Evolutionary conservation across 2,113 vertebrate genomes (phyloP).

Genomic region (Microtus oregoni): DNA sequence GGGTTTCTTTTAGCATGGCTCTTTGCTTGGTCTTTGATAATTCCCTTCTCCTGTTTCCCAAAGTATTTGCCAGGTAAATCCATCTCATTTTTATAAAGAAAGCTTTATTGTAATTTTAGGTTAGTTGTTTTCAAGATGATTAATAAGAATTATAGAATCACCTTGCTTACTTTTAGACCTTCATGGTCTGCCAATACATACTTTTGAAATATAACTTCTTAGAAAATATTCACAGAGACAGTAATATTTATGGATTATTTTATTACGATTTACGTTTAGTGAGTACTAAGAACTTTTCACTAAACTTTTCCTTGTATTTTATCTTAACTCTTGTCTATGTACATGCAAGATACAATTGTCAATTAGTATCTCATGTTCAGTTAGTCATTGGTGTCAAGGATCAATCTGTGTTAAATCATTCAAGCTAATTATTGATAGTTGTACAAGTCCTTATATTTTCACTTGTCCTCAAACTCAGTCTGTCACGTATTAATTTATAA

Average conservation of each 20-base stretch:
- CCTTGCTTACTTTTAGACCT: not conserved
- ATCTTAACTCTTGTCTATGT: not conserved
- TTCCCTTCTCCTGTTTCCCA: conserved; percentile 90
- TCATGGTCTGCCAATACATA: not conserved
- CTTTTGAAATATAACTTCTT: conserved; percentile 43
- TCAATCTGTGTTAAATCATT: not conserved
- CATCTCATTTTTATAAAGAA: not conserved
- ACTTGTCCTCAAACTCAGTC: not conserved
- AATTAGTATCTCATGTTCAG: not conserved
- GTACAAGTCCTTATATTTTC: not conserved
- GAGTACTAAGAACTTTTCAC: not conserved
- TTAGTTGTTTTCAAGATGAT: not conserved
- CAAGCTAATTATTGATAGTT: conserved; percentile 12
- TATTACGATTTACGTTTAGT: not conserved
- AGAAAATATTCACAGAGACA: not conserved
- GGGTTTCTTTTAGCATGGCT: conserved; percentile 87
- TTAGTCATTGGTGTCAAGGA: not conserved
- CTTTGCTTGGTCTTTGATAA: conserved; percentile 86
- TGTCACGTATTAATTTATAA: not conserved
- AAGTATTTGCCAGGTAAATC: conserved; percentile 89
- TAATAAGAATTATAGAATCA: not conserved
- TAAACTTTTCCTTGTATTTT: conserved; percentile 15
- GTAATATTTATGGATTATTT: conserved; percentile 40
- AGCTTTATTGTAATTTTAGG: conserved; percentile 12
- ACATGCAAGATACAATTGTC: not conserved